phyloP scores from a whole-genome alignment of 2,113 vertebrate genomes.

The Cheilinus undulatus region DNA sequence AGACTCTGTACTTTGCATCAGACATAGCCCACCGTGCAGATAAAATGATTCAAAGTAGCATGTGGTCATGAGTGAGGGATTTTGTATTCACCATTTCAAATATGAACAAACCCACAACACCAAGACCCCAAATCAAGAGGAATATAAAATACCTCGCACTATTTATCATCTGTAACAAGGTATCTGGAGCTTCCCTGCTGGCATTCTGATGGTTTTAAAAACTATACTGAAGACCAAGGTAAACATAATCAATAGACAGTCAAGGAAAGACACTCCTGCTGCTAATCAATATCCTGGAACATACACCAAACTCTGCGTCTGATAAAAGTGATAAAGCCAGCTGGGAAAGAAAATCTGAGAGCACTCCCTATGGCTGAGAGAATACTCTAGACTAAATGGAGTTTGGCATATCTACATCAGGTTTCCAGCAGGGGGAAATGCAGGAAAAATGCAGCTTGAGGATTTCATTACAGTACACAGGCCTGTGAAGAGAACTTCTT shows the following conservation, averaged over 20 bases:
- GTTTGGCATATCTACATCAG: not conserved
- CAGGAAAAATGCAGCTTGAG: not conserved
- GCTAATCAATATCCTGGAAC: not conserved
- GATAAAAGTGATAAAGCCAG: conserved; percentile 1
- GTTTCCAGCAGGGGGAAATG: not conserved
- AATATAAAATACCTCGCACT: not conserved
- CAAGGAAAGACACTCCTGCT: not conserved
- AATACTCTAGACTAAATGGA: not conserved
- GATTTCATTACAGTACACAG: not conserved
- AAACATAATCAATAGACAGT: not conserved
- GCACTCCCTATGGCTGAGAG: not conserved
- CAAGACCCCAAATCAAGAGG: not conserved
- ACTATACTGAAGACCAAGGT: conserved; percentile 3
- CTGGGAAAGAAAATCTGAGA: not conserved
- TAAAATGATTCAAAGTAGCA: conserved; percentile 19
- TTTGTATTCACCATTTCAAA: conserved; percentile 11
- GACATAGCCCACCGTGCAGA: not conserved
- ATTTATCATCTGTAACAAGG: conserved; percentile 3
- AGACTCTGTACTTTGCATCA: conserved; percentile 68
- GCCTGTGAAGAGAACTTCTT: not conserved
- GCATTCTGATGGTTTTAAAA: conserved; percentile 27
- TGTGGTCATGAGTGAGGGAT: not conserved
- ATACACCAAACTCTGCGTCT: conserved; percentile 5
- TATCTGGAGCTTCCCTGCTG: conserved; percentile 1
- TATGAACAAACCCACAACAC: conserved; percentile 1